These are phyloP conservation scores for Falco columbarius DNA, from an alignment of 2,797 vertebrate genomes.

Conservation along the genomic window DNA sequence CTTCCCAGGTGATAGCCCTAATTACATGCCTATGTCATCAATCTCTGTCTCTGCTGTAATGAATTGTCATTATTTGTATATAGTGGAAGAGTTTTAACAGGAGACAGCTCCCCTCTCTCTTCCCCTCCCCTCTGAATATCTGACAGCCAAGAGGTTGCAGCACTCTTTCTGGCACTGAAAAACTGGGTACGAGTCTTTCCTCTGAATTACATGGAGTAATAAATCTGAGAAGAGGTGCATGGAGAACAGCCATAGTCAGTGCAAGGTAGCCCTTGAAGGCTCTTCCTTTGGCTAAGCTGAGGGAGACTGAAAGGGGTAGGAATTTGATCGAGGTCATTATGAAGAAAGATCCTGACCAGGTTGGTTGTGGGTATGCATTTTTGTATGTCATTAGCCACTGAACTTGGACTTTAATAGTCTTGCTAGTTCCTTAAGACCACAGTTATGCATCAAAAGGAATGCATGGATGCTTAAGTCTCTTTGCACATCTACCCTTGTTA, in stretches of 20 bases:
- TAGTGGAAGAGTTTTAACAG: constrained; percentile 40
- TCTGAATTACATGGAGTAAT: background rate
- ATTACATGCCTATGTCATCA: constrained; percentile 65
- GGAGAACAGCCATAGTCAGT: background rate
- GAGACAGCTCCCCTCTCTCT: constrained; percentile 12
- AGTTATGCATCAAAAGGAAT: background rate
- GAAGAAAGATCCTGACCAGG: background rate
- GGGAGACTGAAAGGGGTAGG: background rate
- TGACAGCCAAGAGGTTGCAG: background rate
- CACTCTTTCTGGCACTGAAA: background rate
- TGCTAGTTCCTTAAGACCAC: background rate
- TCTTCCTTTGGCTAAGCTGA: background rate
- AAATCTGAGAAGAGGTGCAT: background rate
- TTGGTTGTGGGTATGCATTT: background rate
- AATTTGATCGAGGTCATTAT: background rate
- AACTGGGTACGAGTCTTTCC: background rate
- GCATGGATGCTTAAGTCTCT: background rate
- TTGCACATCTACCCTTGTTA: background rate
- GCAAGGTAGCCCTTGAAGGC: background rate
- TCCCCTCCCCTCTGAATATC: background rate
- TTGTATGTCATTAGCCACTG: background rate
- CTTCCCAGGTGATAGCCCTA: constrained; percentile 69
- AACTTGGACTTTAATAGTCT: background rate
- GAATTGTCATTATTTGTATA: constrained; percentile 67
- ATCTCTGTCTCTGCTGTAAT: constrained; percentile 66